phyloP scores from a whole-genome alignment of 1,140 invertebrate genomes.

The Portunus trituberculatus region DNA sequence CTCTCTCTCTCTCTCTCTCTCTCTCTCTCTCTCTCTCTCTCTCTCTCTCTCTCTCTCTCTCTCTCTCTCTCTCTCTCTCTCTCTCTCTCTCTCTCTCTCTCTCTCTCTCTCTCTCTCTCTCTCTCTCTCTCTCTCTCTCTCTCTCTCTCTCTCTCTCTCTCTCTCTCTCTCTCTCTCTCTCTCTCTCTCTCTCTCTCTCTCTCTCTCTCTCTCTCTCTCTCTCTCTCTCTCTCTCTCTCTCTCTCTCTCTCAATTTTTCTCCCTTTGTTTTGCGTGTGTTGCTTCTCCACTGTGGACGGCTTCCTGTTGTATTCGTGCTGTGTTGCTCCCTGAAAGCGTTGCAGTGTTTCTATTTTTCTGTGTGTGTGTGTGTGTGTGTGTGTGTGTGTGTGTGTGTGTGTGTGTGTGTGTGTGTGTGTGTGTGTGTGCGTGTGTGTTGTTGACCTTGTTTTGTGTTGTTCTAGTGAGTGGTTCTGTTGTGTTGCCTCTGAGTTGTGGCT shows the following conservation, averaged over 20 bases:
- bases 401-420: neutral
- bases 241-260: neutral
- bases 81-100: neutral
- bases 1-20: neutral
- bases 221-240: too few relatives aligned
- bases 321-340: too few relatives aligned
- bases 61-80: neutral
- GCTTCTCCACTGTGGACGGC: too few relatives aligned
- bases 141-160: conserved; percentile 27
- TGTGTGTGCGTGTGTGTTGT: neutral
- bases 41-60: conserved; percentile 11
- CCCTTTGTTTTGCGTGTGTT: too few relatives aligned
- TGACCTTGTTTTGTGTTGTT: neutral
- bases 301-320: too few relatives aligned
- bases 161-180: conserved; percentile 60
- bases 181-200: neutral
- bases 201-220: neutral
- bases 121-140: neutral
- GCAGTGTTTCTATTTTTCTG: too few relatives aligned
- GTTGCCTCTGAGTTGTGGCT: too few relatives aligned
- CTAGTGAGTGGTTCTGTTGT: neutral
- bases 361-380: conserved; percentile 4
- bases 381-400: conserved; percentile 53
- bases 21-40: neutral
- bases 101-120: too few relatives aligned